These are phyloP conservation scores for Xenentodon cancila DNA, from an alignment of 2,797 vertebrate genomes.

Conservation along the genomic window DNA sequence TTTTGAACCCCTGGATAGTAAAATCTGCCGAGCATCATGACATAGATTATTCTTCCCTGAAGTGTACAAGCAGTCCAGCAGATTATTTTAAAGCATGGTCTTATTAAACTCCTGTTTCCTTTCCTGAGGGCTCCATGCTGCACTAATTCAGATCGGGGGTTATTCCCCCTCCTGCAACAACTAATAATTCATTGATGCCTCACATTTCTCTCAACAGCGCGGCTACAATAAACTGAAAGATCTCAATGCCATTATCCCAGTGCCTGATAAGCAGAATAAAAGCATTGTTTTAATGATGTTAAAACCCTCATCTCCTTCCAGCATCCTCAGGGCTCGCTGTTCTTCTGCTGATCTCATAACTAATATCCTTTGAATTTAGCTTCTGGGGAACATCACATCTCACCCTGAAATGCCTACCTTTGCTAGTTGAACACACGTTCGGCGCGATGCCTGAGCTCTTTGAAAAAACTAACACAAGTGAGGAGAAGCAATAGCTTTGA, in stretches of 20 bases:
- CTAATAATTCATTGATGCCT: slow-evolving; percentile 55
- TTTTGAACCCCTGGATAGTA: background rate
- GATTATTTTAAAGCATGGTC: slow-evolving; percentile 22
- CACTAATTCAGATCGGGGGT: slow-evolving; percentile 34
- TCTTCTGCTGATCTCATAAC: slow-evolving; percentile 61
- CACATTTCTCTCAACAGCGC: slow-evolving; percentile 40
- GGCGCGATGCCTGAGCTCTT: slow-evolving; percentile 20
- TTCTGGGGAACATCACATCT: slow-evolving; percentile 63
- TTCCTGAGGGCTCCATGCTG: slow-evolving; percentile 41
- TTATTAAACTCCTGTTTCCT: slow-evolving; percentile 21
- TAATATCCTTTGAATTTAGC: slow-evolving; percentile 69
- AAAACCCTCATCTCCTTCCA: slow-evolving; percentile 42
- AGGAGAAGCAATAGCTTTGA: slow-evolving; percentile 38
- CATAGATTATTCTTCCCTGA: slow-evolving; percentile 10
- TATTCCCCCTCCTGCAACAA: slow-evolving; percentile 10
- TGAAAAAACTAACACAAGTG: slow-evolving; percentile 30
- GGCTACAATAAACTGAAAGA: slow-evolving; percentile 47
- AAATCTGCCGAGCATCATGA: background rate
- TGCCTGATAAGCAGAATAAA: slow-evolving; percentile 51
- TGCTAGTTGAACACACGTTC: slow-evolving; percentile 19
- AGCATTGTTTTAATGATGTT: slow-evolving; percentile 60
- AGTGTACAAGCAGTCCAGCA: slow-evolving; percentile 1
- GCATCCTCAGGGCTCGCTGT: slow-evolving; percentile 50
- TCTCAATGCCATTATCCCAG: slow-evolving; percentile 30
- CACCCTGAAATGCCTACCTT: slow-evolving; percentile 28